Percentiles rank a stretch among this genome's conserved stretches.
These are phyloP conservation scores for Phymanthus crucifer DNA, from an alignment of 92 coral and sea anemone species.

Conservation along the genomic window DNA sequence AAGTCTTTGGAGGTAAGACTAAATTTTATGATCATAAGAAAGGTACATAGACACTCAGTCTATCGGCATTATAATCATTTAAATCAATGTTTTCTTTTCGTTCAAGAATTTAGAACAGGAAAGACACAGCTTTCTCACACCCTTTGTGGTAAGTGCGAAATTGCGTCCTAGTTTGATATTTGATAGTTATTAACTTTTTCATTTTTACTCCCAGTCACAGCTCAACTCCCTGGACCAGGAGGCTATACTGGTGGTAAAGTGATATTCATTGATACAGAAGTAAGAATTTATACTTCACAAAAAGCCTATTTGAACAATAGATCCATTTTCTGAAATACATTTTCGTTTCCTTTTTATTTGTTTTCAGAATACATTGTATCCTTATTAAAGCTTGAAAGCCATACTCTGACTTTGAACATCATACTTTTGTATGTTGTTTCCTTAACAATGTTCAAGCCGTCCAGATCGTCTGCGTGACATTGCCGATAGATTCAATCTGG, in stretches of 20 bases:
- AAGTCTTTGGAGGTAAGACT: constrained; percentile 90
- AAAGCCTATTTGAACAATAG: neutral
- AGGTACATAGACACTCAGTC: too few species aligned
- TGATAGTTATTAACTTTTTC: too few species aligned
- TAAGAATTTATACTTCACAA: constrained; percentile 1
- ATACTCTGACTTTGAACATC: too few species aligned
- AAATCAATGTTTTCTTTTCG: neutral
- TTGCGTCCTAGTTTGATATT: too few species aligned
- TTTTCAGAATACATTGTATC: constrained; percentile 98
- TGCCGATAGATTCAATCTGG: constrained; percentile 93
- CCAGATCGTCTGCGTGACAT: constrained; percentile 98
- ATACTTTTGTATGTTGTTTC: neutral
- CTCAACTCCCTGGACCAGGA: constrained; percentile 95
- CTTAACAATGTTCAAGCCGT: constrained; percentile 51
- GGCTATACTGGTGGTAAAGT: constrained; percentile 99
- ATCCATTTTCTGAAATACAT: neutral
- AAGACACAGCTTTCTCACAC: constrained; percentile 99
- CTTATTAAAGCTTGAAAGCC: constrained; percentile 38
- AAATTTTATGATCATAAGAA: neutral
- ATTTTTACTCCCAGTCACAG: constrained; percentile 67
- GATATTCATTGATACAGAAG: constrained; percentile 99
- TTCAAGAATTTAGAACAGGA: constrained; percentile 92
- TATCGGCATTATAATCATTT: neutral
- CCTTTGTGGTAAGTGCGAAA: constrained; percentile 78
- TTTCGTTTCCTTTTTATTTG: neutral